Evolutionary conservation across 2,113 vertebrate genomes (phyloP).

Genomic region (Edolisoma coerulescens): DNA sequence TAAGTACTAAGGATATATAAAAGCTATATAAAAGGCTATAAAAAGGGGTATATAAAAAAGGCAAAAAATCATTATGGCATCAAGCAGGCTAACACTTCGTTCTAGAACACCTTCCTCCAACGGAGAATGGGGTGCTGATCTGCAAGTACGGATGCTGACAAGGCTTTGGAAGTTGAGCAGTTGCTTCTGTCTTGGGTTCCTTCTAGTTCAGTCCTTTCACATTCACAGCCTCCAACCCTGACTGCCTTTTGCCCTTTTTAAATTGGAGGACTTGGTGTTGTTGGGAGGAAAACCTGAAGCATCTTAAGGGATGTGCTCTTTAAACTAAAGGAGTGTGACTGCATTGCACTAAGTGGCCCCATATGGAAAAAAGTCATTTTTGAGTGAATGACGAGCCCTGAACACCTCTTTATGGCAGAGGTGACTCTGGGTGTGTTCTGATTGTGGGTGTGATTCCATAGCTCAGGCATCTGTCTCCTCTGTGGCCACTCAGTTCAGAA

Average conservation of each 20-base stretch:
- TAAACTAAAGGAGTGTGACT: not conserved
- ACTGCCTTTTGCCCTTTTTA: not conserved
- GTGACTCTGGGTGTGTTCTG: not conserved
- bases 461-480: not conserved
- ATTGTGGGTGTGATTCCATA: not conserved
- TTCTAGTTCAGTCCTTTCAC: not conserved
- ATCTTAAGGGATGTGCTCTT: not conserved
- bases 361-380: not conserved
- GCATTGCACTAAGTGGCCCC: not conserved
- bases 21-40: too few relatives aligned
- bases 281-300: not conserved
- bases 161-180: not conserved
- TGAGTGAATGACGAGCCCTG: rapidly evolving
- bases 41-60: too few relatives aligned
- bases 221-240: not conserved
- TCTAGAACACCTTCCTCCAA: not conserved
- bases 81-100: rapidly evolving
- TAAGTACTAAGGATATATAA: too few relatives aligned
- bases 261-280: not conserved
- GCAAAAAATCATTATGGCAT: too few relatives aligned
- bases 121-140: not conserved
- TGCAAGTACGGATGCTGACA: not conserved
- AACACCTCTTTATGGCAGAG: not conserved
- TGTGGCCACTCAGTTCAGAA: not conserved
- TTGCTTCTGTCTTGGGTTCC: not conserved